These are phyloP conservation scores for Stictonetta naevosa DNA, from an alignment of 2,113 vertebrate genomes.

Conservation along the genomic window DNA sequence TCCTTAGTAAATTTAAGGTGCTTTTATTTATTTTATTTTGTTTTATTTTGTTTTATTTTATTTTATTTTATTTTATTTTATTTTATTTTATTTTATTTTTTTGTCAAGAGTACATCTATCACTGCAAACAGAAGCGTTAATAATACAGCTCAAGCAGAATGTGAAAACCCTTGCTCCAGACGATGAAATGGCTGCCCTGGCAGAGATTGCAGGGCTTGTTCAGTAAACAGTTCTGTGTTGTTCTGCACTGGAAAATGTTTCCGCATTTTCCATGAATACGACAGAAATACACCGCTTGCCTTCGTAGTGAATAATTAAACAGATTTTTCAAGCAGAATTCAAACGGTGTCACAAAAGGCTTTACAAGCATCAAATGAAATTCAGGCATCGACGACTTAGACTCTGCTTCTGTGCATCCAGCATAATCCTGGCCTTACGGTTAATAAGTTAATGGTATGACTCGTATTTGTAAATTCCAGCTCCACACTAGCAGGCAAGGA, in stretches of 20 bases:
- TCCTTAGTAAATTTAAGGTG: background rate
- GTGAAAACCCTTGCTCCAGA: background rate
- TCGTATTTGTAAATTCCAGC: background rate
- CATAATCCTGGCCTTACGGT: background rate
- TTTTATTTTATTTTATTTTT: too few species aligned
- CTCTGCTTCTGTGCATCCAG: background rate
- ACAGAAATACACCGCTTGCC: background rate
- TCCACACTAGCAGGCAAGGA: background rate
- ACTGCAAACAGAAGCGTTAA: background rate
- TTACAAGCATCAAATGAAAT: background rate
- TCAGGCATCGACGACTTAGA: background rate
- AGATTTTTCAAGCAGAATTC: background rate
- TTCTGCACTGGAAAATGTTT: conserved; percentile 10
- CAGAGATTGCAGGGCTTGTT: background rate
- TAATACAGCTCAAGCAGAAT: background rate
- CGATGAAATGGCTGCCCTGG: background rate
- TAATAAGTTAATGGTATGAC: background rate
- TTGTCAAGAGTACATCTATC: background rate
- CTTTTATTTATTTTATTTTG: background rate
- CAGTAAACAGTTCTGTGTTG: background rate
- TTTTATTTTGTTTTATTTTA: too few species aligned
- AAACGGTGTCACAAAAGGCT: background rate
- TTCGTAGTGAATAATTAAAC: conserved; percentile 4
- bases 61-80: too few species aligned
- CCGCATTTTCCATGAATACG: background rate